A percentile compares a stretch with the other conserved stretches of the same genome.
phyloP scores from a whole-genome alignment of 2,113 vertebrate genomes.

The Vulpes lagopus region DNA sequence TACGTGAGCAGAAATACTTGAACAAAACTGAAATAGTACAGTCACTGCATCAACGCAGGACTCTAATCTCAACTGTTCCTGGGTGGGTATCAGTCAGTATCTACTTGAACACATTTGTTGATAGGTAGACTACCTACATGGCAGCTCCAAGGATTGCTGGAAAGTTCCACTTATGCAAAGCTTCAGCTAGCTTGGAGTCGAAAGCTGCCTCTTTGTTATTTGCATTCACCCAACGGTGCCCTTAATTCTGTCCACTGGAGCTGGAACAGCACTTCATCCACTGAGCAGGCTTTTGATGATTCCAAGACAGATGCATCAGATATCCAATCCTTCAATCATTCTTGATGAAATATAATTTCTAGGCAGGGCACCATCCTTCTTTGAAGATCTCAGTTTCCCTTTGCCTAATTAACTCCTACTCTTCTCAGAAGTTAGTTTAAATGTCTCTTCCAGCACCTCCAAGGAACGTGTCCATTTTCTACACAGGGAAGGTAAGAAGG shows the following conservation, averaged over 20 bases:
- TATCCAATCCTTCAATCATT: conserved; percentile 6
- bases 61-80: background rate
- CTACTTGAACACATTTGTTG: background rate
- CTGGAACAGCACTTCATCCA: background rate
- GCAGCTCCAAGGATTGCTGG: background rate
- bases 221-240: background rate
- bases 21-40: background rate
- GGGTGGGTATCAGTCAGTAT: background rate
- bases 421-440: conserved; percentile 28
- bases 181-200: background rate
- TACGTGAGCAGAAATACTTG: background rate
- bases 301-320: background rate
- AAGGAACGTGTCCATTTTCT: conserved; percentile 21
- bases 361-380: background rate
- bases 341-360: conserved; percentile 61
- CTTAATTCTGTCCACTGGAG: background rate
- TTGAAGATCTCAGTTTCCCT: conserved; percentile 50
- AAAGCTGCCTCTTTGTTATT: conserved; percentile 24
- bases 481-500: background rate
- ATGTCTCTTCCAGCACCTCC: background rate
- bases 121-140: background rate
- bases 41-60: background rate
- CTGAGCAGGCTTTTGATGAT: conserved; percentile 26
- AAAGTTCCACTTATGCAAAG: background rate
- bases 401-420: conserved; percentile 51